Percentiles rank a stretch among this genome's conserved stretches.
Evolutionary conservation across 2,113 vertebrate genomes (phyloP).

Genomic region (Pterocles burchelli): DNA sequence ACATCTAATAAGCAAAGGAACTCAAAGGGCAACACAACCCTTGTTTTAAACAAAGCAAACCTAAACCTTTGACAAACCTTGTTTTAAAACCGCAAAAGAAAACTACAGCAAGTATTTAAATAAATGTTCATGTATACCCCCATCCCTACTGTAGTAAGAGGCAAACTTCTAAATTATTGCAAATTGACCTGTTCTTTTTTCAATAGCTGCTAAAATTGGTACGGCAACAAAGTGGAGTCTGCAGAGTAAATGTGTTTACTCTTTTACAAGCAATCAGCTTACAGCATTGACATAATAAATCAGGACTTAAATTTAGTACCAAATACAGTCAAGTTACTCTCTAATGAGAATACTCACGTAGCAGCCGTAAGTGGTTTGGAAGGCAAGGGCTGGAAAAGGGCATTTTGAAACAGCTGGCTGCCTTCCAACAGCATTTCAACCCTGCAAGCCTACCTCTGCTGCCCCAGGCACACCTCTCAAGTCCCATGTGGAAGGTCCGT

Average conservation of each 20-base stretch:
- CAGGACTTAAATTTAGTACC: neutral
- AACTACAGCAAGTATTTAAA: neutral
- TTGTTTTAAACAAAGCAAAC: neutral
- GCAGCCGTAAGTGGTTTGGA: neutral
- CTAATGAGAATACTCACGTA: neutral
- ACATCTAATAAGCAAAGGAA: neutral
- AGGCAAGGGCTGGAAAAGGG: neutral
- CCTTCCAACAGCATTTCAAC: neutral
- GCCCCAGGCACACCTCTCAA: neutral
- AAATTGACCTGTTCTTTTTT: neutral
- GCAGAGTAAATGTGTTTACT: neutral
- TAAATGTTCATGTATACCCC: neutral
- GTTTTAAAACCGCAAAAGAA: neutral
- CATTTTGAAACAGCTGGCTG: neutral
- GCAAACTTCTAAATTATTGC: neutral
- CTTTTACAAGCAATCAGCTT: neutral
- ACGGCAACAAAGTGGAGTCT: neutral
- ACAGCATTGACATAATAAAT: neutral
- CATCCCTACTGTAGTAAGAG: neutral
- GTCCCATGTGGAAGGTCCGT: neutral
- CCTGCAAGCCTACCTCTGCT: neutral
- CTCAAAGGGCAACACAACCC: neutral
- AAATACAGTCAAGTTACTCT: neutral
- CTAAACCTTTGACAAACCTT: neutral
- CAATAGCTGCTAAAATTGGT: neutral